These are phyloP conservation scores for Eristalis tenax DNA, from an alignment of 2,888 invertebrate species.

Conservation along the genomic window DNA sequence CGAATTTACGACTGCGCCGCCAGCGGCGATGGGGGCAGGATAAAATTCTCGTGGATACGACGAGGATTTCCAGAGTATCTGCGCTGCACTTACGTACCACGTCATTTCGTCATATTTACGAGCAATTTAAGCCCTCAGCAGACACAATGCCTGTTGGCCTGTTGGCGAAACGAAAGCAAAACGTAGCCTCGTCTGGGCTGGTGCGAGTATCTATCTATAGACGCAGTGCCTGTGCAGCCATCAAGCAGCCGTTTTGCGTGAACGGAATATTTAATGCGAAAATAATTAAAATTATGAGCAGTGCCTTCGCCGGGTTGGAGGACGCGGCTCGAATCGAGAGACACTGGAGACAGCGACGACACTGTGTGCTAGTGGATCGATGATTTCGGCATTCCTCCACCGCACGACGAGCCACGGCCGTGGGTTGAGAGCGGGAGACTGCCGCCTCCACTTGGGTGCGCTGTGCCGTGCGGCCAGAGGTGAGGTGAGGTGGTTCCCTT, in stretches of 20 bases:
- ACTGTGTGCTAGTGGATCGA: conserved; percentile 46
- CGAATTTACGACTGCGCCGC: conserved; percentile 49
- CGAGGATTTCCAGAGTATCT: neutral
- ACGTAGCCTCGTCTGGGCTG: neutral
- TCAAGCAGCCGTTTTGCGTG: conserved; percentile 55
- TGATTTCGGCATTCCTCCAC: conserved; percentile 30
- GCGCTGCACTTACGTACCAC: conserved; percentile 38
- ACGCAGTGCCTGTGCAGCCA: conserved; percentile 38
- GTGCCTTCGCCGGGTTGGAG: conserved; percentile 28
- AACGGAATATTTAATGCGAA: conserved; percentile 66
- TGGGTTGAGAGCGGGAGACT: conserved; percentile 22
- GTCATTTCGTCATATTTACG: conserved; percentile 69
- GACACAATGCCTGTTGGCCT: conserved; percentile 37
- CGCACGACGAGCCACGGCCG: conserved; percentile 2
- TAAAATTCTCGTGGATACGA: conserved; percentile 51
- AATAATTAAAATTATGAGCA: conserved; percentile 66
- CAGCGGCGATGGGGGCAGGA: conserved; percentile 3
- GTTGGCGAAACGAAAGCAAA: conserved; percentile 7
- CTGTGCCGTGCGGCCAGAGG: too few species aligned
- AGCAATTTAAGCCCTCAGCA: conserved; percentile 54
- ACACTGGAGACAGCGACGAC: conserved; percentile 34
- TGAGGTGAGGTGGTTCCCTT: neutral
- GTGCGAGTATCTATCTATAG: conserved; percentile 46
- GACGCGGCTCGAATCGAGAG: conserved; percentile 27
- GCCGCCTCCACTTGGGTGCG: conserved; percentile 15